phyloP scores from a whole-genome alignment of 2,888 invertebrate genomes.

The Acleris emargana region DNA sequence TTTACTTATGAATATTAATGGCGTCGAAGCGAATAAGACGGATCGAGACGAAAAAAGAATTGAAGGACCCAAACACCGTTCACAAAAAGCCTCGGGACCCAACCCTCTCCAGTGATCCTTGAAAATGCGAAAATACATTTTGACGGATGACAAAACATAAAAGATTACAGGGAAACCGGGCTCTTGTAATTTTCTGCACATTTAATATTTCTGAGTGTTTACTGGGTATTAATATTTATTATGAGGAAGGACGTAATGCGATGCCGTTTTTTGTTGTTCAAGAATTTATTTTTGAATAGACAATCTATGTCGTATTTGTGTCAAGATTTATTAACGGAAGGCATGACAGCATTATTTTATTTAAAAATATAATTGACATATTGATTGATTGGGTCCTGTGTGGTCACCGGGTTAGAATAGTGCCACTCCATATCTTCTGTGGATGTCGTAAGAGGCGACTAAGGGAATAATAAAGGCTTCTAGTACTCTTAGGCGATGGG shows the following conservation, averaged over 20 bases:
- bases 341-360: no score
- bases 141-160: slow-evolving; percentile 78
- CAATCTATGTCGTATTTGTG: background rate
- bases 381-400: no score
- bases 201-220: slow-evolving; percentile 76
- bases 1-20: slow-evolving; percentile 83
- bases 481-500: no score
- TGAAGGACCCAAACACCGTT: slow-evolving; percentile 59
- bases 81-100: slow-evolving; percentile 63
- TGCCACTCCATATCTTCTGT: no score
- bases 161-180: slow-evolving; percentile 58
- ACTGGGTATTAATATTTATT: slow-evolving; percentile 40
- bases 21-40: slow-evolving; percentile 60
- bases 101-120: slow-evolving; percentile 59
- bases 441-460: no score
- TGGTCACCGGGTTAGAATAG: no score
- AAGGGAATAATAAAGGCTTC: no score
- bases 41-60: slow-evolving; percentile 52
- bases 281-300: no score
- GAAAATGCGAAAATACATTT: slow-evolving; percentile 74
- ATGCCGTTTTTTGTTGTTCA: slow-evolving; percentile 11
- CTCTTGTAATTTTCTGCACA: slow-evolving; percentile 68
- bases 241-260: slow-evolving; percentile 27
- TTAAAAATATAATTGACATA: no score
- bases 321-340: background rate